phyloP scores from a whole-genome alignment of 1,140 invertebrate species.

The Thalassaphorura encarpata region DNA sequence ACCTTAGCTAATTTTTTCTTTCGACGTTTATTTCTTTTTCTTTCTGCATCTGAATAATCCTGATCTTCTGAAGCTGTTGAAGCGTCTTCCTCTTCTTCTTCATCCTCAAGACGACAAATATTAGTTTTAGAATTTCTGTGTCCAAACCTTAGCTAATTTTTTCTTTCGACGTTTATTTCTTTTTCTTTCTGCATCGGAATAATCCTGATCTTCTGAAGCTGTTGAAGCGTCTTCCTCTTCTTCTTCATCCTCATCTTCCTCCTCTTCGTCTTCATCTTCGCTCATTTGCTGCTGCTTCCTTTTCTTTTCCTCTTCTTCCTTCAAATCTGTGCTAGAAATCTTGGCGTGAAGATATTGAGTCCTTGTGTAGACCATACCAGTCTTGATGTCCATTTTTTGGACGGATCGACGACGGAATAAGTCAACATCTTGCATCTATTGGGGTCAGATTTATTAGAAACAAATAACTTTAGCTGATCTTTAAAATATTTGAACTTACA shows the following conservation, averaged over 20 bases:
- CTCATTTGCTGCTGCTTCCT: background rate
- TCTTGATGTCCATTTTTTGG: conserved; percentile 19
- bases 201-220: background rate
- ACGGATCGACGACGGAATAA: conserved; percentile 14
- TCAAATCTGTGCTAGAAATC: background rate
- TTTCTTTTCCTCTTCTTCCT: background rate
- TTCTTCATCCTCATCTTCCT: background rate
- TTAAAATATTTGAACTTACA: background rate
- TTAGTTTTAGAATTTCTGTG: background rate
- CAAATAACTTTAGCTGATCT: background rate
- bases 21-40: background rate
- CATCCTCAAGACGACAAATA: background rate
- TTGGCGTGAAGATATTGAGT: background rate
- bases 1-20: background rate
- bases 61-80: background rate
- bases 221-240: background rate
- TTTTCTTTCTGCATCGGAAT: background rate
- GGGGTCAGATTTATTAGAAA: background rate
- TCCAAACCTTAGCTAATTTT: background rate
- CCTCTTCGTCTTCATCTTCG: background rate
- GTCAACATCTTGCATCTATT: conserved; percentile 29
- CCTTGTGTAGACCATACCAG: background rate
- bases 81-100: background rate
- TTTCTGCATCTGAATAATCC: too few species aligned
- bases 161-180: background rate